These are phyloP conservation scores for Lethocerus indicus DNA, from an alignment of 1,140 invertebrate species.

Conservation along the genomic window DNA sequence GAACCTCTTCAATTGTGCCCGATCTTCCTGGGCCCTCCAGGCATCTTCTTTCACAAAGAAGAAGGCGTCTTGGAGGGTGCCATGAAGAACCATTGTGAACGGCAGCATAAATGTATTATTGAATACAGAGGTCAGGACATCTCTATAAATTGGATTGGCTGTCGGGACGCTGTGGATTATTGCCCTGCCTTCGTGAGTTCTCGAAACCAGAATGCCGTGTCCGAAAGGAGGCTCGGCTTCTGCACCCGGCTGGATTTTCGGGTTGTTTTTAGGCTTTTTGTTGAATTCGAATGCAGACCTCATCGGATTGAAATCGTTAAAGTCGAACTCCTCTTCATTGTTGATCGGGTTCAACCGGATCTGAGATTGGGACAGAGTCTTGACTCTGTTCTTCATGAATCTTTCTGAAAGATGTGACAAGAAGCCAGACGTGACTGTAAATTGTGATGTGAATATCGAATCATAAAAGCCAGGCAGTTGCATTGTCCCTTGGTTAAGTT, in stretches of 20 bases:
- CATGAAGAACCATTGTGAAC: constrained; percentile 77
- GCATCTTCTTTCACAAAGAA: constrained; percentile 88
- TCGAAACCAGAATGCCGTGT: constrained; percentile 75
- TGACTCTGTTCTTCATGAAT: constrained; percentile 48
- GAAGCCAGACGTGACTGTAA: constrained; percentile 56
- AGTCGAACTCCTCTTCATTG: constrained; percentile 42
- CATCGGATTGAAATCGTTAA: constrained; percentile 17
- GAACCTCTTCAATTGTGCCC: constrained; percentile 68
- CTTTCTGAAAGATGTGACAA: constrained; percentile 55
- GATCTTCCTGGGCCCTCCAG: constrained; percentile 73
- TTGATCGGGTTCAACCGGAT: constrained; percentile 35
- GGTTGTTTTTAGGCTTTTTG: neutral
- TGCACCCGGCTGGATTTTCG: constrained; percentile 14
- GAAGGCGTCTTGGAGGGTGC: constrained; percentile 77
- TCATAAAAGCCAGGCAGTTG: constrained; percentile 30
- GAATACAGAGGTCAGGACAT: constrained; percentile 85
- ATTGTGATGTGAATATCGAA: constrained; percentile 30
- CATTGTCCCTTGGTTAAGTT: constrained; percentile 37
- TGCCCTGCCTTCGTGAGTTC: constrained; percentile 56
- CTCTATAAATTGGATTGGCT: constrained; percentile 73
- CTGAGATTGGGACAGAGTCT: constrained; percentile 10
- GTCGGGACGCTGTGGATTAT: constrained; percentile 72
- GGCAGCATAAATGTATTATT: constrained; percentile 78
- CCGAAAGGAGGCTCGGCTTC: constrained; percentile 69
- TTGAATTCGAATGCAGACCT: constrained; percentile 15